Percentiles rank a stretch among this genome's conserved stretches.
phyloP scores from a whole-genome alignment of 2,797 vertebrate genomes.

The Phoxinus dragarum region DNA sequence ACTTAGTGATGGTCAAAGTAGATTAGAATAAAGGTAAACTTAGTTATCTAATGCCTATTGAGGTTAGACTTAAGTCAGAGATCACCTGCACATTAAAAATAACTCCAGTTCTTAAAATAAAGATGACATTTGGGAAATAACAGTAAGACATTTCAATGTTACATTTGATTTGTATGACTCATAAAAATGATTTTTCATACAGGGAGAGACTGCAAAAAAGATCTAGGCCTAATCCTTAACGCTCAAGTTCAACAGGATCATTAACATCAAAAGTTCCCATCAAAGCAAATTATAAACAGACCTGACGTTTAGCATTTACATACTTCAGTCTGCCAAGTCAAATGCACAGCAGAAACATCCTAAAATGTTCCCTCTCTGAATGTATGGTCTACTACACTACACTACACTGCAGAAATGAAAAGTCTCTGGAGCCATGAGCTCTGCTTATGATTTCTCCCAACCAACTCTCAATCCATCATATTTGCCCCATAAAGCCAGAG shows the following conservation, averaged over 20 bases:
- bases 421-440: conserved; percentile 34
- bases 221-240: too few species aligned
- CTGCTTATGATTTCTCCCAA: conserved; percentile 4
- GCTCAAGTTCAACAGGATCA: neutral
- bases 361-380: conserved; percentile 24
- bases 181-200: neutral
- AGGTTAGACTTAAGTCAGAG: neutral
- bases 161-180: neutral
- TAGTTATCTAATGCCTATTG: neutral
- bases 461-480: conserved; percentile 43
- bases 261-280: conserved; percentile 1
- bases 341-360: neutral
- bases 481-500: conserved; percentile 35
- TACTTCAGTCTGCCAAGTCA: conserved; percentile 6
- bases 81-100: neutral
- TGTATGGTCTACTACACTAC: conserved; percentile 56
- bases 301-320: neutral
- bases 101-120: neutral
- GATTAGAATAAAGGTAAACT: neutral
- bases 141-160: neutral
- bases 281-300: conserved; percentile 32
- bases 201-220: neutral
- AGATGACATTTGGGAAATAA: neutral
- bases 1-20: neutral
- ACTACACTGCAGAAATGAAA: conserved; percentile 54